Evolutionary conservation across 2,797 vertebrate species (phyloP).

Genomic region (Poecilia gillii): DNA sequence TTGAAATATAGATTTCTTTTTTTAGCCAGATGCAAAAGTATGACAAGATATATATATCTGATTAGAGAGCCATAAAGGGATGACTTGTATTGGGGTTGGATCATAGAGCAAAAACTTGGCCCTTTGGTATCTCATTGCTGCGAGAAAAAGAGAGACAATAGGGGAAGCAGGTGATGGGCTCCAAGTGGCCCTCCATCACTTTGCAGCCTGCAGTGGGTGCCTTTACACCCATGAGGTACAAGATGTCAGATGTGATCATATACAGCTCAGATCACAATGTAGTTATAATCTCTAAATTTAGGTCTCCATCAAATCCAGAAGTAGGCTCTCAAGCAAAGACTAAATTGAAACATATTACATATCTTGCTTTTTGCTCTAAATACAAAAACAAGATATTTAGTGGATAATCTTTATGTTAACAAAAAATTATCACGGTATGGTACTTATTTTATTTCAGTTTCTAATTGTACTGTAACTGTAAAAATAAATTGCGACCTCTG

Average conservation of each 20-base stretch:
- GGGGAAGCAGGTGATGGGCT: constrained; percentile 84
- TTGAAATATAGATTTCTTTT: background rate
- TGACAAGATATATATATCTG: constrained; percentile 64
- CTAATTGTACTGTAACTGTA: background rate
- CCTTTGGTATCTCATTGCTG: constrained; percentile 64
- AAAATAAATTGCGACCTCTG: background rate
- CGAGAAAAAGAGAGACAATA: constrained; percentile 60
- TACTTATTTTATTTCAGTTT: background rate
- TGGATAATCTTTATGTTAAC: background rate
- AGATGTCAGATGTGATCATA: constrained; percentile 77
- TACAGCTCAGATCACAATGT: constrained; percentile 51
- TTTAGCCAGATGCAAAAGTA: constrained; percentile 18
- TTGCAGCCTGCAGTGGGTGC: constrained; percentile 52
- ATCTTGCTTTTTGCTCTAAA: background rate
- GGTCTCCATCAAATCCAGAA: constrained; percentile 13
- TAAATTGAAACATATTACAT: background rate
- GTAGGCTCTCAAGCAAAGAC: constrained; percentile 12
- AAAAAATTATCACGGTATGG: background rate
- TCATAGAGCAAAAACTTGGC: constrained; percentile 57
- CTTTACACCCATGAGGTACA: constrained; percentile 66
- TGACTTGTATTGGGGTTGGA: constrained; percentile 52
- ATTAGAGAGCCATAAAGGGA: constrained; percentile 62
- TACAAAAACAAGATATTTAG: background rate
- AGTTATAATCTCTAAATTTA: constrained; percentile 37
- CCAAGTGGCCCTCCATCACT: constrained; percentile 71